Conservation (phyloP, 2,113 vertebrate genomes). For the Clarias macrocephalus region DNA sequence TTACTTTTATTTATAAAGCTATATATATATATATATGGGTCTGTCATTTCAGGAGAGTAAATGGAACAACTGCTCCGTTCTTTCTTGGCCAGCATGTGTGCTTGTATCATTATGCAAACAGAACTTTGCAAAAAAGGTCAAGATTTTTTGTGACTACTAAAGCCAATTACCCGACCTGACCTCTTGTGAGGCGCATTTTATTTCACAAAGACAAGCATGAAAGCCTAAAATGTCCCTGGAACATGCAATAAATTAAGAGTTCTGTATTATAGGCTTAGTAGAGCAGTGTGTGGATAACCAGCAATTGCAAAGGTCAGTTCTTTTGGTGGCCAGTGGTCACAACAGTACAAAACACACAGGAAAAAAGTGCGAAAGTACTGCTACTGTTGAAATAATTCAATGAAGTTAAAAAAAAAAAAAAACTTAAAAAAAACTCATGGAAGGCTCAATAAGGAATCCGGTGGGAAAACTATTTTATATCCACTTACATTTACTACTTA, state of each 20-base stretch:
- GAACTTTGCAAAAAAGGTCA: slow-evolving; percentile 4
- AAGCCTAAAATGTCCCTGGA: neutral
- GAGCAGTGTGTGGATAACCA: neutral
- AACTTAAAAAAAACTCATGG: neutral
- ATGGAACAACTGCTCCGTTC: neutral
- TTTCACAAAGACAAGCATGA: neutral
- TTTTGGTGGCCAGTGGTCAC: neutral
- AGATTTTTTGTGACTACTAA: neutral
- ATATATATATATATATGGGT: neutral
- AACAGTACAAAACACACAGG: neutral
- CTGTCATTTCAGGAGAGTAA: neutral
- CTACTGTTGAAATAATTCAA: neutral
- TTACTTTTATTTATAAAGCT: too few species aligned
- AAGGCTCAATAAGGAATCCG: neutral
- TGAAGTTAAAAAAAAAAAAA: neutral
- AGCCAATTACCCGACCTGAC: neutral
- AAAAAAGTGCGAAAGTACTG: neutral
- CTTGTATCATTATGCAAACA: slow-evolving; percentile 26
- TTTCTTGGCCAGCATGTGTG: slow-evolving; percentile 20
- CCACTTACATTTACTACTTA: too few species aligned
- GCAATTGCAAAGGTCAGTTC: neutral
- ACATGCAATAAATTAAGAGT: neutral
- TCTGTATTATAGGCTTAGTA: neutral
- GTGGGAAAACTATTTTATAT: neutral
- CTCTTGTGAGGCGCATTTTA: neutral